Evolutionary conservation across 2,797 vertebrate species (phyloP).

Genomic region (Pangasius mekongensis): DNA sequence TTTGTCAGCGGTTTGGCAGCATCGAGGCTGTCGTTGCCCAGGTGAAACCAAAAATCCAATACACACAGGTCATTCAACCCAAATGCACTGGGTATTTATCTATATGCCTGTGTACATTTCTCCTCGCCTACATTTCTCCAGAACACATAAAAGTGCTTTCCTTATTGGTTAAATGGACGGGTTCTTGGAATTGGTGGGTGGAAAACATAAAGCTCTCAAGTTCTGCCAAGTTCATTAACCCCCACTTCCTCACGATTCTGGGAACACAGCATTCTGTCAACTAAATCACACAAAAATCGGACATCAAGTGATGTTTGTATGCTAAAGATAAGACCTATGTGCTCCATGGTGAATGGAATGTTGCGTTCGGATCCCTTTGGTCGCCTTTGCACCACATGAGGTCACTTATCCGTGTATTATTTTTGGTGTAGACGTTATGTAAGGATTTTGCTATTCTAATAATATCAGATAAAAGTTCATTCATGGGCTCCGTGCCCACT

Average conservation of each 20-base stretch:
- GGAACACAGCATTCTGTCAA: constrained; percentile 42
- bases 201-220: not conserved
- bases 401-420: constrained; percentile 34
- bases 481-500: not conserved
- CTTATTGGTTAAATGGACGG: not conserved
- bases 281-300: constrained; percentile 5
- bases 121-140: not conserved
- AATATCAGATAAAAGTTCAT: constrained; percentile 20
- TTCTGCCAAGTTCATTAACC: constrained; percentile 35
- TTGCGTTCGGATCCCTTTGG: constrained; percentile 21
- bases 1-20: constrained; percentile 77
- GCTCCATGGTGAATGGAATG: constrained; percentile 43
- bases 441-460: constrained; percentile 31
- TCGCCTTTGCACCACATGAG: not conserved
- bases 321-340: constrained; percentile 49
- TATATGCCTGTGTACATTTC: not conserved
- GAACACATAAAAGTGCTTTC: not conserved
- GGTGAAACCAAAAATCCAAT: constrained; percentile 65
- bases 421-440: constrained; percentile 29
- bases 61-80: constrained; percentile 19
- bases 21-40: constrained; percentile 79
- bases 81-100: not conserved
- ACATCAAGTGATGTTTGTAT: constrained; percentile 47
- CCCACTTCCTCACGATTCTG: not conserved
- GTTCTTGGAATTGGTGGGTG: not conserved